A percentile compares a stretch with the other conserved stretches of the same genome.
These are phyloP conservation scores for Neolamprologus ventralis DNA, from an alignment of 2,113 vertebrate genomes.

Conservation along the genomic window DNA sequence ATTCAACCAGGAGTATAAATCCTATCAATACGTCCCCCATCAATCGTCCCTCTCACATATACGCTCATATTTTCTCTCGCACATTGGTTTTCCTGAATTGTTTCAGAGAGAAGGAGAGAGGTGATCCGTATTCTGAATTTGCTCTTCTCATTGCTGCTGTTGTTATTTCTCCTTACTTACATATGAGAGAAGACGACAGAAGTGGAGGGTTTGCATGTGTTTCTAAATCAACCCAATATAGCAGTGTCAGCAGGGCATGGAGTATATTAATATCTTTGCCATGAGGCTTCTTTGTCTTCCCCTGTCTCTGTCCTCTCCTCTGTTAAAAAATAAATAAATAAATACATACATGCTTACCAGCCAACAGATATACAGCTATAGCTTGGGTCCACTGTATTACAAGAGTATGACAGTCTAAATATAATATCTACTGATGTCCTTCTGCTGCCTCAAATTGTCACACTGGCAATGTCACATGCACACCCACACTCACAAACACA, in stretches of 20 bases:
- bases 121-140: constrained; percentile 23
- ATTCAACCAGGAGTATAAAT: constrained; percentile 46
- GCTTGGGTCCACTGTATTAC: neutral
- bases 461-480: neutral
- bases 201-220: neutral
- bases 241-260: neutral
- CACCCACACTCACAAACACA: constrained; percentile 3
- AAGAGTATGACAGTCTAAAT: neutral
- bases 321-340: neutral
- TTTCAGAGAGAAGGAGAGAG: constrained; percentile 9
- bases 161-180: constrained; percentile 17
- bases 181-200: neutral
- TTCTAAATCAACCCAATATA: neutral
- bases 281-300: neutral
- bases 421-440: neutral
- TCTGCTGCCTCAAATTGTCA: neutral
- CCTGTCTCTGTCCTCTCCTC: neutral
- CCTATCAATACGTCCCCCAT: constrained; percentile 34
- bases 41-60: constrained; percentile 29
- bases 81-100: constrained; percentile 33
- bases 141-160: neutral
- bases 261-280: neutral
- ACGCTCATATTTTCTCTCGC: neutral
- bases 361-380: neutral
- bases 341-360: neutral